Evolutionary conservation across 2,113 vertebrate species (phyloP).

Genomic region (Mobula hypostoma): DNA sequence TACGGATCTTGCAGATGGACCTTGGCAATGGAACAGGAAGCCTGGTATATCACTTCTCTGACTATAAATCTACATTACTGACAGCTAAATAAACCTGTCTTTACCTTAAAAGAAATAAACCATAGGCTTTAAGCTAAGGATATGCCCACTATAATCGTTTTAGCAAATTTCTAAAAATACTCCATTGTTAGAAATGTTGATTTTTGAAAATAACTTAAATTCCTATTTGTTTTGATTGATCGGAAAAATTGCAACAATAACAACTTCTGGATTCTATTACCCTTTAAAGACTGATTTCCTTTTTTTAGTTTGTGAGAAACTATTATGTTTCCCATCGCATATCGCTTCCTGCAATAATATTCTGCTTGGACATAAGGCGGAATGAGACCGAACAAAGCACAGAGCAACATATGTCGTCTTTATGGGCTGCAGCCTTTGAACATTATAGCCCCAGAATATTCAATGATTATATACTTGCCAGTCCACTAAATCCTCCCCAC

Average conservation of each 20-base stretch:
- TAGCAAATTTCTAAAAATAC: slow-evolving; percentile 28
- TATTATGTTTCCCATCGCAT: slow-evolving; percentile 27
- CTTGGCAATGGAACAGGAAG: background rate
- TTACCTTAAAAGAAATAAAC: slow-evolving; percentile 22
- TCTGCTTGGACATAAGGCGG: background rate
- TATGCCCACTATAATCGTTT: background rate
- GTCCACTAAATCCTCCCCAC: background rate
- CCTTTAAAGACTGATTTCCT: slow-evolving; percentile 35
- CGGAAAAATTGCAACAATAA: slow-evolving; percentile 37
- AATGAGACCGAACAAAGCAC: background rate
- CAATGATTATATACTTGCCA: background rate
- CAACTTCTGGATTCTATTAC: slow-evolving; percentile 33
- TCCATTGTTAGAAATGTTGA: slow-evolving; percentile 34
- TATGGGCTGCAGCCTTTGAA: background rate
- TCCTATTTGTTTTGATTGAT: slow-evolving; percentile 30
- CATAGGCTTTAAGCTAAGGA: background rate
- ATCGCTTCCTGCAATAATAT: slow-evolving; percentile 35
- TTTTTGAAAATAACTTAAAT: slow-evolving; percentile 31
- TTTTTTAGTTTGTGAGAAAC: slow-evolving; percentile 29
- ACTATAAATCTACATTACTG: background rate
- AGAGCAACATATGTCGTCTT: background rate
- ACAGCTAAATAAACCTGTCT: slow-evolving; percentile 8
- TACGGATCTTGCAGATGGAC: slow-evolving; percentile 10
- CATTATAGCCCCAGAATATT: background rate
- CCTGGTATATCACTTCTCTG: slow-evolving; percentile 16